Percentiles rank a stretch among this genome's conserved stretches.
Evolutionary conservation across 2,888 invertebrate species (phyloP).

Genomic region (Drepanosiphum platanoidis): DNA sequence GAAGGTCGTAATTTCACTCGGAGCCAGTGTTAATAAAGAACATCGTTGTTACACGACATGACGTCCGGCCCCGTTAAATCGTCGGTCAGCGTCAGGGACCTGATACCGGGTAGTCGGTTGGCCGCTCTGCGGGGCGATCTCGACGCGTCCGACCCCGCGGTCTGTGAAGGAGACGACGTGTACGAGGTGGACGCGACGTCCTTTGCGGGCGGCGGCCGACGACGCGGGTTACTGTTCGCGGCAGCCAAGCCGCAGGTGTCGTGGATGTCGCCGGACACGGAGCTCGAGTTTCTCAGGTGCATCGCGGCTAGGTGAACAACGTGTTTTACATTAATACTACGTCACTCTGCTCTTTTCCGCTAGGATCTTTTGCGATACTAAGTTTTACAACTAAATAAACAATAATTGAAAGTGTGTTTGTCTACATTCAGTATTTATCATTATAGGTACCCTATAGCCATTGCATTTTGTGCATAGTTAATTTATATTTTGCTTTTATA

Average conservation of each 20-base stretch:
- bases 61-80: not conserved
- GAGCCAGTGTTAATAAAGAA: too few species aligned
- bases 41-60: not conserved
- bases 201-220: not conserved
- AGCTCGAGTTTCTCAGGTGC: constrained; percentile 27
- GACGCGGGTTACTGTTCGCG: not conserved
- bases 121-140: not conserved
- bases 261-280: constrained; percentile 35
- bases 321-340: too few species aligned
- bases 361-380: too few species aligned
- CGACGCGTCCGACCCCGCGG: not conserved
- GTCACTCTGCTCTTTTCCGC: too few species aligned
- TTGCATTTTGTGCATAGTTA: not conserved
- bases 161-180: constrained; percentile 38
- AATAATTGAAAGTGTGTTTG: not conserved
- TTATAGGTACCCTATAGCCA: not conserved
- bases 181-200: constrained; percentile 12
- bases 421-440: not conserved
- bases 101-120: constrained; percentile 44
- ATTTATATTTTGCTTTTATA: not conserved
- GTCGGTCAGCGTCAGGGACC: not conserved
- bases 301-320: constrained; percentile 1
- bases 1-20: too few species aligned
- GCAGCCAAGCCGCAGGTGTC: not conserved
- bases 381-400: too few species aligned